These are phyloP conservation scores for Hololepta plana DNA, from an alignment of 2,888 invertebrate species.

Conservation along the genomic window DNA sequence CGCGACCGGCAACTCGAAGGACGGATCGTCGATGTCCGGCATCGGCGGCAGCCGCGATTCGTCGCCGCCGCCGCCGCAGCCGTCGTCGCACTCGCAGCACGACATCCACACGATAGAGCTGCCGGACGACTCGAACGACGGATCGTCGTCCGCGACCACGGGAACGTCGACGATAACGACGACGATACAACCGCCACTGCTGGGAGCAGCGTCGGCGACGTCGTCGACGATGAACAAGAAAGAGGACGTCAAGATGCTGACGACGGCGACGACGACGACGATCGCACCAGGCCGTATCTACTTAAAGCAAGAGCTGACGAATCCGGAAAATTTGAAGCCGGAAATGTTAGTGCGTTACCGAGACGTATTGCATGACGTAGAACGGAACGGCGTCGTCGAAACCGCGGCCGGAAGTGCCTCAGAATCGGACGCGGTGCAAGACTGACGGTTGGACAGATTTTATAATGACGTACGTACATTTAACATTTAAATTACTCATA, in stretches of 20 bases:
- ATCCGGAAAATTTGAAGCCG: slow-evolving; percentile 27
- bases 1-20: slow-evolving; percentile 14
- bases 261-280: not conserved
- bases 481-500: slow-evolving; percentile 1
- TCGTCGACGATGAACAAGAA: slow-evolving; percentile 2
- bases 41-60: slow-evolving; percentile 6
- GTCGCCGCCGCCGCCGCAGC: too few relatives aligned
- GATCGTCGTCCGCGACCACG: slow-evolving; percentile 13
- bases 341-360: slow-evolving; percentile 26
- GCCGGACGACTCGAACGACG: slow-evolving; percentile 26
- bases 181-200: slow-evolving; percentile 6
- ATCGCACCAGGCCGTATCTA: slow-evolving; percentile 22
- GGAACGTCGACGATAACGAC: slow-evolving; percentile 7
- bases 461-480: slow-evolving; percentile 4
- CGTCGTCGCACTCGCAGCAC: too few relatives aligned
- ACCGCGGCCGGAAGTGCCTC: slow-evolving; percentile 24
- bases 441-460: slow-evolving; percentile 21
- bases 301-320: slow-evolving; percentile 26
- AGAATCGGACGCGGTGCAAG: slow-evolving; percentile 27
- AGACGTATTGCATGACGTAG: slow-evolving; percentile 19
- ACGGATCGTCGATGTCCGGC: slow-evolving; percentile 8
- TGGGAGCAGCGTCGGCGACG: slow-evolving; percentile 4
- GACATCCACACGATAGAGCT: slow-evolving; percentile 25
- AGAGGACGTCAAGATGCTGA: not conserved
- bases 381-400: slow-evolving; percentile 22